Base-by-base conservation (phyloP, 2,888 invertebrate genomes). In the Patella ulyssiponensis region DNA sequence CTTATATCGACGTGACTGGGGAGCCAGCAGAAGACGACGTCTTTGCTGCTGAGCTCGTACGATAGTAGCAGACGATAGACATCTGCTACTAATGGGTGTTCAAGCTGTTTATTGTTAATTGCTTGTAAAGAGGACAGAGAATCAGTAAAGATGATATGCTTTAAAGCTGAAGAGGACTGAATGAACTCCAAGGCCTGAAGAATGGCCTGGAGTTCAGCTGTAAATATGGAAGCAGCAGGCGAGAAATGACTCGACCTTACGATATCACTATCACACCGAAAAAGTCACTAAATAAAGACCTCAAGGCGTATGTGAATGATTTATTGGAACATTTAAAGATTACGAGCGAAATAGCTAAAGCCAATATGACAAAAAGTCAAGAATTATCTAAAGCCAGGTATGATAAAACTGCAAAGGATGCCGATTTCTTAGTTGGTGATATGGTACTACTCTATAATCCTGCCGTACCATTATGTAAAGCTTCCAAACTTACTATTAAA, bases 171-270 rank as follows among this genome's bases (percentile, higher is more conserved):
- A n/a, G n/a, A n/a, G n/a, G n/a, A n/a, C n/a, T n/a, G n/a, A n/a
- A n/a, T n/a, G n/a, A n/a, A n/a, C n/a, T n/a, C n/a, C n/a, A n/a
- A n/a, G n/a, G n/a, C n/a, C n/a, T n/a, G n/a, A n/a, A n/a, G n/a
- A n/a, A n/a, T n/a, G n/a, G n/a, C n/a, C n/a, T n/a, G n/a, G n/a
- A n/a, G n/a, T n/a, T n/a, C n/a, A n/a, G n/a, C n/a, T n/a, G n/a
- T n/a, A n/a, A n/a, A n/a, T n/a, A n/a, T n/a, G n/a, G n/a, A n/a
- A n/a, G n/a, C n/a, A n/a, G n/a, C n/a, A n/a, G n/a, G n/a, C n/a
- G n/a, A n/a, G n/a, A 81, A 77, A 82, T 82, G 83, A 73, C 76
- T 58, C n/a, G 79, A 2, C 79, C 77, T 23, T 71, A 77, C 78
- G 82, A 83, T 74, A 77, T 77, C 14, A 52, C 77, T 52, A 23